phyloP scores from a whole-genome alignment of 1,140 invertebrate genomes.

The Dinothrombium tinctorium region DNA sequence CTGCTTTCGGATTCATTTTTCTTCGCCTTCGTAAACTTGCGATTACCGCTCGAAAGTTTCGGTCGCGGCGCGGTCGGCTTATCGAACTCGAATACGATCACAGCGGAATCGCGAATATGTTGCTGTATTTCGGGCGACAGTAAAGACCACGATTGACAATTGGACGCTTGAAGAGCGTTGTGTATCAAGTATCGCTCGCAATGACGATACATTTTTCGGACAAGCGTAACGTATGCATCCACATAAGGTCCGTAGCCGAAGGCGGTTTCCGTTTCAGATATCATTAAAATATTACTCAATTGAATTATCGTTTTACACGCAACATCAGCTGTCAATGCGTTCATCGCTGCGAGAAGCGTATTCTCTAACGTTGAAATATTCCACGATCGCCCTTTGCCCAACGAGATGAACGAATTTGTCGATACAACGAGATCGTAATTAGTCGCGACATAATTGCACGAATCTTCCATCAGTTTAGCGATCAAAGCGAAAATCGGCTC shows the following conservation, averaged over 20 bases:
- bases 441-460: conserved; percentile 34
- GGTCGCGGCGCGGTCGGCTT: conserved; percentile 12
- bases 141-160: conserved; percentile 16
- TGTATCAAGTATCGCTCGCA: conserved; percentile 18
- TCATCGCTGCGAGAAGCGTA: conserved; percentile 34
- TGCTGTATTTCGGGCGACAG: conserved; percentile 15
- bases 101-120: conserved; percentile 17
- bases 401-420: conserved; percentile 33
- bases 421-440: conserved; percentile 36
- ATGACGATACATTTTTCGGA: conserved; percentile 17
- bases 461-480: conserved; percentile 37
- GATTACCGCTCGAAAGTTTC: conserved; percentile 24
- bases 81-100: conserved; percentile 18
- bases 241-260: background rate
- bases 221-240: conserved; percentile 16
- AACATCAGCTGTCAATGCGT: conserved; percentile 36
- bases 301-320: conserved; percentile 38
- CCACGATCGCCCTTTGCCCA: conserved; percentile 24
- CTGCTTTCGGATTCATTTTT: background rate
- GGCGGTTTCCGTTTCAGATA: background rate
- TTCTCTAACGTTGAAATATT: conserved; percentile 29
- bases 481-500: conserved; percentile 38
- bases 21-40: background rate
- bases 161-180: conserved; percentile 17
- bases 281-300: conserved; percentile 15